Evolutionary conservation across 2,888 invertebrate species (phyloP).

Genomic region (Thecophora atra): DNA sequence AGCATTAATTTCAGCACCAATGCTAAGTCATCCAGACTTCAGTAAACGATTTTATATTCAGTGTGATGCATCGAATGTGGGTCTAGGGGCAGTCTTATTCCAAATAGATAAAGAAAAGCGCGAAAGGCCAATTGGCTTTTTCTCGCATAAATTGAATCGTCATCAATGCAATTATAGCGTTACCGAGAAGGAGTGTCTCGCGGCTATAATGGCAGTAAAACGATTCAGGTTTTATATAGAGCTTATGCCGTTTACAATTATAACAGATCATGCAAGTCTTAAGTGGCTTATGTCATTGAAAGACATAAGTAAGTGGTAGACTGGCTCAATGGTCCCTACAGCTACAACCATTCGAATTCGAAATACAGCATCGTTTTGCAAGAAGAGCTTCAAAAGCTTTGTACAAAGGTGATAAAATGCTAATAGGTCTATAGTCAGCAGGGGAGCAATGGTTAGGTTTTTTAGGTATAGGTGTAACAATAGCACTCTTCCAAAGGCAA

Average conservation of each 20-base stretch:
- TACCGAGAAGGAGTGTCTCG: conserved; percentile 30
- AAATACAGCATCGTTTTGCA: conserved; percentile 22
- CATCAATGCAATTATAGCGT: conserved; percentile 32
- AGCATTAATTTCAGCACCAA: conserved; percentile 28
- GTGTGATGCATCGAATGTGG: conserved; percentile 30
- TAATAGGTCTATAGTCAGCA: too few species aligned
- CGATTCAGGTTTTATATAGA: conserved; percentile 29
- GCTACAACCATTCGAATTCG: conserved; percentile 45
- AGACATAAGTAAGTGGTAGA: conserved; percentile 49
- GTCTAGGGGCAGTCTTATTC: conserved; percentile 24
- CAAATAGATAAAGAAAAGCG: conserved; percentile 18
- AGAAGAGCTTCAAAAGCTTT: too few species aligned
- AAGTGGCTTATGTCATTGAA: conserved; percentile 50
- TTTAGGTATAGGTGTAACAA: too few species aligned
- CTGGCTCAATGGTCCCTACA: conserved; percentile 47
- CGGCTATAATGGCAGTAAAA: conserved; percentile 27
- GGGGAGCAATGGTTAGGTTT: too few species aligned
- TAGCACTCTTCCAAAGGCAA: too few species aligned
- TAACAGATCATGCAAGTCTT: conserved; percentile 49
- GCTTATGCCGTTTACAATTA: conserved; percentile 23
- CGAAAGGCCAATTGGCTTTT: conserved; percentile 30
- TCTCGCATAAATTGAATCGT: conserved; percentile 17
- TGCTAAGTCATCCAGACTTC: conserved; percentile 22
- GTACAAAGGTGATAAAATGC: too few species aligned
- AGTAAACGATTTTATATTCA: conserved; percentile 34